phyloP scores from a whole-genome alignment of 2,113 vertebrate genomes.

The Myocastor coypus region DNA sequence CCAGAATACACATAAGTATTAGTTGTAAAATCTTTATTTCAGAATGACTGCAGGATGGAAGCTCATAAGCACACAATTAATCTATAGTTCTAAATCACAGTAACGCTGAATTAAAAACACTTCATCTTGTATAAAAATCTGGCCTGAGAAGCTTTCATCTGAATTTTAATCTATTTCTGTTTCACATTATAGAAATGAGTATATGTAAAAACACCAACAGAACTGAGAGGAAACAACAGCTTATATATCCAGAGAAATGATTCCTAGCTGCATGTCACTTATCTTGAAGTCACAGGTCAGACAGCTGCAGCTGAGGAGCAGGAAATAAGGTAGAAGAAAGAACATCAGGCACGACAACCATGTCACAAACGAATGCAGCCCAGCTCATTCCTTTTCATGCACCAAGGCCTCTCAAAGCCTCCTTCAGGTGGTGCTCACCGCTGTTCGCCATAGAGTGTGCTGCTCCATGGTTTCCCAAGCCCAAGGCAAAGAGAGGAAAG shows the following conservation, averaged over 20 bases:
- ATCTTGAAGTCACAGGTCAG: not conserved
- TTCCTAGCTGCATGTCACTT: not conserved
- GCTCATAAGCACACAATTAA: constrained; percentile 28
- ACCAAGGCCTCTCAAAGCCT: not conserved
- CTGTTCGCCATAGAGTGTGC: not conserved
- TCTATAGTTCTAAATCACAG: constrained; percentile 25
- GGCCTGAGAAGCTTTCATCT: constrained; percentile 49
- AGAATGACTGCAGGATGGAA: constrained; percentile 1
- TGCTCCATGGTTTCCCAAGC: not conserved
- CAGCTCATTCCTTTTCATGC: not conserved
- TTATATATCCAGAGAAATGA: constrained; percentile 16
- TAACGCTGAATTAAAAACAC: constrained; percentile 61
- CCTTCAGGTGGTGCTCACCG: not conserved
- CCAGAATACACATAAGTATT: constrained; percentile 31
- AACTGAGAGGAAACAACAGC: not conserved
- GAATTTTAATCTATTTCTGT: constrained; percentile 23
- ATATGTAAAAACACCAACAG: constrained; percentile 13
- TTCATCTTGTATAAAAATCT: not conserved
- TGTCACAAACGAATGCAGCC: not conserved
- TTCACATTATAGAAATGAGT: constrained; percentile 11
- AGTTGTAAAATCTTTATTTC: constrained; percentile 71
- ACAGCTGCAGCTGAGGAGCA: not conserved
- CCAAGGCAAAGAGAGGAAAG: not conserved
- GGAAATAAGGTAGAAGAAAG: not conserved
- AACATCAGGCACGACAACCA: not conserved